Evolutionary conservation across 2,888 invertebrate species (phyloP).

Genomic region (Syritta pipiens): DNA sequence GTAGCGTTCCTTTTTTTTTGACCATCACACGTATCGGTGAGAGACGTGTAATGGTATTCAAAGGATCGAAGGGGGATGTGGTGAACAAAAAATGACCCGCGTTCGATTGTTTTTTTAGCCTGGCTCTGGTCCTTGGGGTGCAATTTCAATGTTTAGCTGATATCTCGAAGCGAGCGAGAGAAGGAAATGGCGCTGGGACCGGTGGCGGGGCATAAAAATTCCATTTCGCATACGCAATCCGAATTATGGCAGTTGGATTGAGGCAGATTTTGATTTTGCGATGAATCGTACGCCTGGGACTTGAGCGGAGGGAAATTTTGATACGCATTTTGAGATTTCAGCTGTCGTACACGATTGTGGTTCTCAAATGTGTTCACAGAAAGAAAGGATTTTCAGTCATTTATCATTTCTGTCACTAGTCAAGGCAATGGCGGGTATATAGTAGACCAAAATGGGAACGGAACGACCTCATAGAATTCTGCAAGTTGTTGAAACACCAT

Average conservation of each 20-base stretch:
- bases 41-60: constrained; percentile 69
- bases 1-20: no score
- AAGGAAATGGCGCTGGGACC: no score
- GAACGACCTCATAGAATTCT: no score
- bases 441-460: no score
- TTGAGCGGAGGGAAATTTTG: constrained; percentile 9
- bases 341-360: no score
- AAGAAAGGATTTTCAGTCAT: no score
- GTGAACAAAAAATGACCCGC: no score
- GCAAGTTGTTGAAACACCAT: no score
- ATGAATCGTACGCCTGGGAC: constrained; percentile 56
- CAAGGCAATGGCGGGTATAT: no score
- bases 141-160: constrained; percentile 78
- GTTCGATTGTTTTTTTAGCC: constrained; percentile 47
- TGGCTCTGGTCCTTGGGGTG: constrained; percentile 76
- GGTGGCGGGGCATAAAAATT: constrained; percentile 70
- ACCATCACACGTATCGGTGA: constrained; percentile 37
- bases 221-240: constrained; percentile 75
- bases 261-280: constrained; percentile 22
- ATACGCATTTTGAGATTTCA: constrained; percentile 28
- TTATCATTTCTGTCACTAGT: no score
- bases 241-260: constrained; percentile 60
- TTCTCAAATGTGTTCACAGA: no score
- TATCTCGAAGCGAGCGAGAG: no score
- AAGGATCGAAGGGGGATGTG: constrained; percentile 55